phyloP scores from a whole-genome alignment of 2,888 invertebrate genomes.

The Pterostichus niger region DNA sequence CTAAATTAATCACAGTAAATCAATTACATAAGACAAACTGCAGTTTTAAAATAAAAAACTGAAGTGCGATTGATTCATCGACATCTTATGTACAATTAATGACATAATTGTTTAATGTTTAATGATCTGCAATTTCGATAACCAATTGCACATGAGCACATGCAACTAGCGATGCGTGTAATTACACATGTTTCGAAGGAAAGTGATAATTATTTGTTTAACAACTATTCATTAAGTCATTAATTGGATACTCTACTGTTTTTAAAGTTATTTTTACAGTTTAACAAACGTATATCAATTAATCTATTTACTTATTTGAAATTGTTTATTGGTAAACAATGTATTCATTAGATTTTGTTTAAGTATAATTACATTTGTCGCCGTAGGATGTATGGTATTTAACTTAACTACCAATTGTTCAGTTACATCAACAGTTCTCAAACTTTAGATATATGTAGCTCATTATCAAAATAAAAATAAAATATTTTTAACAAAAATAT shows the following conservation, averaged over 20 bases:
- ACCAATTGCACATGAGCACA: background rate
- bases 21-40: slow-evolving; percentile 6
- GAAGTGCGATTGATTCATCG: background rate
- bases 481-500: too few species aligned
- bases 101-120: slow-evolving; percentile 8
- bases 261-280: too few species aligned
- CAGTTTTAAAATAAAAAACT: background rate
- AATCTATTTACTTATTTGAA: too few species aligned
- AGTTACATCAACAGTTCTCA: too few species aligned
- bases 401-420: background rate
- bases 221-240: background rate
- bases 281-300: too few species aligned
- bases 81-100: background rate
- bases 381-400: slow-evolving; percentile 1
- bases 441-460: too few species aligned
- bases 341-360: background rate
- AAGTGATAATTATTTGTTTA: slow-evolving; percentile 16
- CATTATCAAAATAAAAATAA: too few species aligned
- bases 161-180: background rate
- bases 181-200: background rate
- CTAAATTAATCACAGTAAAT: slow-evolving; percentile 1
- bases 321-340: background rate
- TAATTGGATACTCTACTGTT: slow-evolving; percentile 2
- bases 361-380: background rate
- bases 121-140: slow-evolving; percentile 19